Base-by-base conservation (phyloP, 2,888 invertebrate genomes). In the Campopleginae sp. region DNA sequence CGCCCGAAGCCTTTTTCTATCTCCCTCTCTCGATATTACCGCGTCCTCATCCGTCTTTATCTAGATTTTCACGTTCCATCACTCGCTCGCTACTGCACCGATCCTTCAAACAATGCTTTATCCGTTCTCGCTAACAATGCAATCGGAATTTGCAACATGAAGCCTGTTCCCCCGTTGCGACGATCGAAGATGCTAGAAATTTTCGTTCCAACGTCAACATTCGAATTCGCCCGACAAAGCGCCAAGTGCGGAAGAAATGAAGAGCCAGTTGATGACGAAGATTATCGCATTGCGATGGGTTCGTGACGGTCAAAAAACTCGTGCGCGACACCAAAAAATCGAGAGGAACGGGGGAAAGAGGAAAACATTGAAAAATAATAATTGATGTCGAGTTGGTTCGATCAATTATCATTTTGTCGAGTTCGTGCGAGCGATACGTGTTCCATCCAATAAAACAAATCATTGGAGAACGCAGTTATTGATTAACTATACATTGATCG, bases 101-200 rank as follows among this genome's bases (percentile, higher is more conserved):
- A 89, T 88, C 89, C 90, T 89, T 91, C 92, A 90, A 92, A 92
- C 92, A 92, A 92, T 92, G 90, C 90, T 86, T 23, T 27, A 38
- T 38, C 89, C 88, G 89, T 14, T 17, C 87, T 84, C 87, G 85
- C 89, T 91, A 91, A 92, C 92, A 92, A 92, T 92, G 90, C 91
- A 92, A 92, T 92, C 91, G 90, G 88, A 88, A 86, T 87, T 58
- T 42, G n/a, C 88, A 89, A 90, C 90, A 90, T 91, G 89, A 89
- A 90, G 89, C 89, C 88, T 89, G n/a, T n/a, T n/a, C n/a, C n/a
- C 89, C 88, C 88, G 90, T 27, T 27, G n/a, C n/a, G 27, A 27
- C 27, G 86, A 82, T 86, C 63, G 79, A 82, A 72, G 80, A 12
- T 51, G 70, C 48, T 23, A 61, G 61, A 31, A n/a, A 74, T 44